A percentile compares a stretch with the other conserved stretches of the same genome.
These are phyloP conservation scores for Casuarius casuarius DNA, from an alignment of 2,113 vertebrate species.

Conservation along the genomic window DNA sequence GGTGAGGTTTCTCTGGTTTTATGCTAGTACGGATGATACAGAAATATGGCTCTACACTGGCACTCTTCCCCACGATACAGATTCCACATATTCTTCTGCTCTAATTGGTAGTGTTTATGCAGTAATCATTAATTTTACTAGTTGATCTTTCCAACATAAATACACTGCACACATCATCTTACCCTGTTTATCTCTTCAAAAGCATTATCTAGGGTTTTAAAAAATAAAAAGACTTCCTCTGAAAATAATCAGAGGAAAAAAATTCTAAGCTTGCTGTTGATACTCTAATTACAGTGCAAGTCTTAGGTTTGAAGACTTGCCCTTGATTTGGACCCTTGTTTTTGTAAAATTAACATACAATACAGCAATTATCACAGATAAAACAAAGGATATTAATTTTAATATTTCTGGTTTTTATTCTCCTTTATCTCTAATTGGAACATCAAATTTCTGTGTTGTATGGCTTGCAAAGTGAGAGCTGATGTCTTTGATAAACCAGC, in stretches of 20 bases:
- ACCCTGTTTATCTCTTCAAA: neutral
- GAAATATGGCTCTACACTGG: accelerated
- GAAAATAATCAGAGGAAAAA: neutral
- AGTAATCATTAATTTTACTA: neutral
- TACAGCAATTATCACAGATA: neutral
- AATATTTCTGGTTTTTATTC: neutral
- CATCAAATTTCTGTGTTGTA: neutral
- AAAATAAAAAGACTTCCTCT: neutral
- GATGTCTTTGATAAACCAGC: neutral
- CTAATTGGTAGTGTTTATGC: neutral
- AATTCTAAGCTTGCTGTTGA: neutral
- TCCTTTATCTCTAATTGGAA: neutral
- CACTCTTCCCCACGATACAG: neutral
- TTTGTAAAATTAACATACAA: slow-evolving; percentile 9
- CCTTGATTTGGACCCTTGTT: slow-evolving; percentile 28
- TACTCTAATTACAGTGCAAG: accelerated
- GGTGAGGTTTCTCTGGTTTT: neutral
- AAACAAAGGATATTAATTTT: neutral
- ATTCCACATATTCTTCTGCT: neutral
- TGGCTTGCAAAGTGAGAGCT: neutral
- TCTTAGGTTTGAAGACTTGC: neutral
- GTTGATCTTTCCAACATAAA: neutral
- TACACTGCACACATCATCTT: neutral
- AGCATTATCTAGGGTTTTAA: neutral
- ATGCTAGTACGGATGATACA: neutral